Conservation (phyloP, 2,797 vertebrate genomes). For the Holocentrus rufus region DNA sequence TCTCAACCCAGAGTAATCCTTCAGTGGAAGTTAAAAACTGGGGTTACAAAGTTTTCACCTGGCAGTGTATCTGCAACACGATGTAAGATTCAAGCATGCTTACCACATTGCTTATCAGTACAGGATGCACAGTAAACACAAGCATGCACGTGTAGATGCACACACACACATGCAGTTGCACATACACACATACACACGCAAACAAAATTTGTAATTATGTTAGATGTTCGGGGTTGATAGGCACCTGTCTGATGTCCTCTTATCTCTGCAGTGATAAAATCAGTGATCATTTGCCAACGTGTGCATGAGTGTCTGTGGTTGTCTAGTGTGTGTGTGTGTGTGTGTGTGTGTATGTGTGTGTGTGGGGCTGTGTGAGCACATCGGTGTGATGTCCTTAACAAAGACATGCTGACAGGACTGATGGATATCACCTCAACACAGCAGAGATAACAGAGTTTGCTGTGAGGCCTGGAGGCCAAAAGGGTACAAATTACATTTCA, state of each 20-base stretch:
- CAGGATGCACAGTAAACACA: too few species aligned
- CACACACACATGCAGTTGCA: background rate
- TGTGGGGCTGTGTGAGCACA: background rate
- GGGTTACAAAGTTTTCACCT: too few species aligned
- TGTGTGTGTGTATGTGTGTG: background rate
- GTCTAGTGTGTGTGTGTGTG: slow-evolving; percentile 5
- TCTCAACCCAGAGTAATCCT: too few species aligned
- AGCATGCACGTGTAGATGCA: too few species aligned
- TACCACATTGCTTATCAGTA: too few species aligned
- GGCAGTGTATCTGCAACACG: too few species aligned
- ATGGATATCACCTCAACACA: slow-evolving; percentile 31
- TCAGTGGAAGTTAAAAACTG: too few species aligned
- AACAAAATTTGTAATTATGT: slow-evolving; percentile 19
- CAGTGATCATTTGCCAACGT: slow-evolving; percentile 7
- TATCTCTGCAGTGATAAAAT: slow-evolving; percentile 46
- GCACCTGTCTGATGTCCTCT: slow-evolving; percentile 34
- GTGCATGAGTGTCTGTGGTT: background rate
- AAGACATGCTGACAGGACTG: slow-evolving; percentile 18
- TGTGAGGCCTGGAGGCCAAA: slow-evolving; percentile 20
- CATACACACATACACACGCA: background rate
- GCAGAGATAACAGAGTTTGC: slow-evolving; percentile 28
- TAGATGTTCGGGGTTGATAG: slow-evolving; percentile 36
- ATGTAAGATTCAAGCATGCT: too few species aligned
- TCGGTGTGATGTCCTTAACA: slow-evolving; percentile 19
- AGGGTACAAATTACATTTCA: slow-evolving; percentile 43